Conservation (phyloP, 2,113 vertebrate genomes). For the Elachura formosa region DNA sequence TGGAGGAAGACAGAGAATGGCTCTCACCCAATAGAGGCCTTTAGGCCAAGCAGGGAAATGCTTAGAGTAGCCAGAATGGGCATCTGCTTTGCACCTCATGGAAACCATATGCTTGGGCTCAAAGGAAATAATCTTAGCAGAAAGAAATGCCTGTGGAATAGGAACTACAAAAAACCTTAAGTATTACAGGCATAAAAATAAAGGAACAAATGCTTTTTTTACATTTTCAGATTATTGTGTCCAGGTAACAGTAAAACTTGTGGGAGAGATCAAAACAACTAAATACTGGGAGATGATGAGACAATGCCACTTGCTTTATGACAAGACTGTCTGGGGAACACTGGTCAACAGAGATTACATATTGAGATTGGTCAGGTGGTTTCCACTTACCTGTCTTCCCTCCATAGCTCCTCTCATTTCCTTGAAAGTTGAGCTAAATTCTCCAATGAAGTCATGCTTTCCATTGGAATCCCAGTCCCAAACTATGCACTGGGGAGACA, state of each 20-base stretch:
- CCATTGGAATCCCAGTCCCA: slow-evolving; percentile 99
- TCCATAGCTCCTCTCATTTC: slow-evolving; percentile 95
- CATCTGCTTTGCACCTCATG: background rate
- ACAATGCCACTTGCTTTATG: background rate
- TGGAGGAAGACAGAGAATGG: background rate
- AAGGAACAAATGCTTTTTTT: background rate
- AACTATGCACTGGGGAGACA: slow-evolving; percentile 86
- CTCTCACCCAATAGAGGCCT: background rate
- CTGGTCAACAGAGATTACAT: background rate
- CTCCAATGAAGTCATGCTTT: slow-evolving; percentile 97
- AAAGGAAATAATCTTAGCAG: background rate
- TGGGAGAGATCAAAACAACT: background rate
- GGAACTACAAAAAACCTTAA: background rate
- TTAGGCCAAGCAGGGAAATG: background rate
- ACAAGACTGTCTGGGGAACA: background rate
- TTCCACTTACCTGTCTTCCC: slow-evolving; percentile 85
- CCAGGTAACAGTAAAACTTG: background rate
- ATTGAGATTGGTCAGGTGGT: background rate
- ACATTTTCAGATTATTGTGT: background rate
- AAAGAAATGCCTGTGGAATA: background rate
- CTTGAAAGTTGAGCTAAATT: slow-evolving; percentile 90
- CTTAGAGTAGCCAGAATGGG: background rate
- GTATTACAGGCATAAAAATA: background rate
- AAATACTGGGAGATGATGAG: background rate
- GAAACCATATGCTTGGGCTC: background rate